Evolutionary conservation across 2,797 vertebrate genomes (phyloP), one percentile per base, ranked within the genome.

Genomic region (Semaprochilodus insignis): DNA sequence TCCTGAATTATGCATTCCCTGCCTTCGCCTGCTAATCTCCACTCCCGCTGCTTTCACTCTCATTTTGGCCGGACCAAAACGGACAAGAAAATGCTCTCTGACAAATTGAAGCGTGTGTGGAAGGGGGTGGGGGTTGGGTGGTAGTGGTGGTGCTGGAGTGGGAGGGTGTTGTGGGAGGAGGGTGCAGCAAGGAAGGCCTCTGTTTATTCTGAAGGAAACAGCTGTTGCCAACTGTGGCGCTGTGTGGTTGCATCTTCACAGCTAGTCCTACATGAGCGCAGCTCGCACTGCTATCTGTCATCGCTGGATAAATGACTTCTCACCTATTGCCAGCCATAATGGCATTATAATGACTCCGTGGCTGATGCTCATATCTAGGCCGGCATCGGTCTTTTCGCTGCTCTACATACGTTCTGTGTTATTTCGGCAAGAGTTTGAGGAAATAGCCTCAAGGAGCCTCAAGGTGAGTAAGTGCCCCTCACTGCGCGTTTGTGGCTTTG

Each of bases 1-100:
- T 77, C 73, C 44, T 85, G 60, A 83, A 81, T 82, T 74, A 85
- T 85, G 57, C 57, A 82, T 86, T 76, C 74, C 7, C 73, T 55
- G 48, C 78, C 71, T 76, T 74, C 40, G 51, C 71, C 25, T 16
- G 48, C 76, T 74, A 63, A 84, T 84, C 62, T 82, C 57, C 15
- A 8, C 48, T 44, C 60, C 74, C 40, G 44, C 52, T 81, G 65
- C 69, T 59, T 72, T 76, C 3, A 21, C 40, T 72, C 60, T 73
- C 25, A 23, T n/a, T 81, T 40, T 60, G 6, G 36, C 36, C 40
- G 17, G 6, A 73, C 44, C 71, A 40, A 69, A 79, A 74, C 60
- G 57, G 51, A 71, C 77, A 81, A 63, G 23, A 52, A 65, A 82
- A 63, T 52, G 34, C 81, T 80, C 48, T 73, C 62, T 67, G 65